Conservation (phyloP, 2,888 invertebrate genomes). For the Plebejus argus region DNA sequence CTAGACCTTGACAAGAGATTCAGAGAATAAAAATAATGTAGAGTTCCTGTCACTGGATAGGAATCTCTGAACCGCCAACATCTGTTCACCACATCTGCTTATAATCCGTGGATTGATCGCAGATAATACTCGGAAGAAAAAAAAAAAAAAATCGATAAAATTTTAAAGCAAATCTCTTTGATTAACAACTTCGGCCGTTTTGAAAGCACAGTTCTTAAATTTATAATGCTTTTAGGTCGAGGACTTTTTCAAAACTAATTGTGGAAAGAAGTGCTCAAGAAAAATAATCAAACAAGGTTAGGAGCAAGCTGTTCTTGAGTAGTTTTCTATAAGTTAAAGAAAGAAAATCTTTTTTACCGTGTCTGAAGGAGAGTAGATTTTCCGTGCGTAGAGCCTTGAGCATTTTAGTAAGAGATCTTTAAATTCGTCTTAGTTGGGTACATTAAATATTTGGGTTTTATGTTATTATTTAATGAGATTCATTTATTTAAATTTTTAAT, state of each 20-base stretch:
- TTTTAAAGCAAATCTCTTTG: background rate
- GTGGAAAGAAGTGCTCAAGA: conserved; percentile 21
- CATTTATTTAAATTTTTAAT: background rate
- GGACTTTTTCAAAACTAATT: conserved; percentile 23
- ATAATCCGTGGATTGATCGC: too few relatives aligned
- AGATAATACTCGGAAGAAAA: too few relatives aligned
- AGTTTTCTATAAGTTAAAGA: conserved; percentile 8
- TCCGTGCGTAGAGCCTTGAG: background rate
- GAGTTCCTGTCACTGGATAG: too few relatives aligned
- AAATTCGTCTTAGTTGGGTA: background rate
- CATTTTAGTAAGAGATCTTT: background rate
- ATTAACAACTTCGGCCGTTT: conserved; percentile 15
- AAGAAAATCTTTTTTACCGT: background rate
- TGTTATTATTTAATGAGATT: background rate
- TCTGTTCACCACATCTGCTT: too few relatives aligned
- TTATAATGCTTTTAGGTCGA: conserved; percentile 27
- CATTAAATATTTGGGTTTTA: background rate
- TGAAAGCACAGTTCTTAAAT: conserved; percentile 24
- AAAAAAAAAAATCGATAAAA: too few relatives aligned
- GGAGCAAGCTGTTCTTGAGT: conserved; percentile 1
- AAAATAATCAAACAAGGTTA: conserved; percentile 21
- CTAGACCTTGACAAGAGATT: too few relatives aligned
- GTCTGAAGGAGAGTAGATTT: background rate
- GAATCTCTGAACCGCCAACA: too few relatives aligned
- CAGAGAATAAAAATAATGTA: too few relatives aligned